Evolutionary conservation across 1,140 invertebrate genomes (phyloP).

Genomic region (Conopomorpha cramerella): DNA sequence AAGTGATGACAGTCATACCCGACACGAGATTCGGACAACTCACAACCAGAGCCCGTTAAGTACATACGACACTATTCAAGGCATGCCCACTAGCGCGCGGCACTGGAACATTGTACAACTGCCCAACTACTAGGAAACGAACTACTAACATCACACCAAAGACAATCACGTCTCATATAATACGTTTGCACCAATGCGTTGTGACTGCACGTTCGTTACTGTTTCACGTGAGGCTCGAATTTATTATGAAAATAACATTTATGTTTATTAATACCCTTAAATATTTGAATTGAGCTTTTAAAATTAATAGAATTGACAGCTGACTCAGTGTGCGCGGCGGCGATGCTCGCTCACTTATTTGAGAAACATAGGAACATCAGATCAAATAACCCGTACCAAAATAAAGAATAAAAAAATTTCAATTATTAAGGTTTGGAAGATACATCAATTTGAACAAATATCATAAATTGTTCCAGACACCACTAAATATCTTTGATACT

Average conservation of each 20-base stretch:
- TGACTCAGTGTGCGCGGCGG: slow-evolving; percentile 18
- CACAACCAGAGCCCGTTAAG: too few relatives aligned
- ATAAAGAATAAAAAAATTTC: slow-evolving; percentile 34
- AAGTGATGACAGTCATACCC: background rate
- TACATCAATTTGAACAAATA: slow-evolving; percentile 34
- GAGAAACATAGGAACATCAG: slow-evolving; percentile 53
- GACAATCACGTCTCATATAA: too few relatives aligned
- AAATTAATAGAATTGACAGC: slow-evolving; percentile 49
- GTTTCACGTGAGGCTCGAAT: too few relatives aligned
- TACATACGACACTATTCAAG: too few relatives aligned
- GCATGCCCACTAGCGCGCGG: slow-evolving; percentile 49
- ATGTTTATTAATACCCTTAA: slow-evolving; percentile 1
- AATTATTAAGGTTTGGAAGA: slow-evolving; percentile 49
- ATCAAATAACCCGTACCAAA: slow-evolving; percentile 52
- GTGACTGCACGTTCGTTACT: too few relatives aligned
- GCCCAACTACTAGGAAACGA: too few relatives aligned
- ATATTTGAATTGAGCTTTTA: slow-evolving; percentile 47
- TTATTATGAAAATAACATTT: too few relatives aligned
- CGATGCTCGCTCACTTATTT: slow-evolving; percentile 36
- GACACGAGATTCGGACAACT: too few relatives aligned
- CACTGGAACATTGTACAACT: slow-evolving; percentile 53
- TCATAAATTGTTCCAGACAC: slow-evolving; percentile 35
- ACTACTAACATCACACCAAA: too few relatives aligned
- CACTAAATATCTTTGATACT: slow-evolving; percentile 45
- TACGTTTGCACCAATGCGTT: too few relatives aligned